Evolutionary conservation across 2,888 invertebrate genomes (phyloP).

Genomic region (Nomada hirtipes): DNA sequence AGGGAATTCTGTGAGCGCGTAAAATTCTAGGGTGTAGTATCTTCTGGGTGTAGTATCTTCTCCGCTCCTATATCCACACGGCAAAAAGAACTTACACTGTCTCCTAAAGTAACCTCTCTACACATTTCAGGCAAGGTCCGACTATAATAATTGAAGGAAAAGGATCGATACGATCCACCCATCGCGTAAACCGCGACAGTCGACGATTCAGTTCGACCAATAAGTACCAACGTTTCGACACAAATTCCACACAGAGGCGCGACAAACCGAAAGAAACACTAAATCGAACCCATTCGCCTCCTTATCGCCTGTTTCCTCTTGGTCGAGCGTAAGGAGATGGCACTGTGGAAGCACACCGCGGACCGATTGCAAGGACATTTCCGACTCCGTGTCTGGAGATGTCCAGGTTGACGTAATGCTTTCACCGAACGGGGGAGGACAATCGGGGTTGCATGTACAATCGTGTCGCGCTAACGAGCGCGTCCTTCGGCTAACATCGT

Average conservation of each 20-base stretch:
- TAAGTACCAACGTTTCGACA: not conserved
- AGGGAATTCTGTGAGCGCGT: slow-evolving; percentile 9
- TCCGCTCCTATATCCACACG: too few relatives aligned
- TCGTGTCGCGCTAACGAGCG: slow-evolving; percentile 49
- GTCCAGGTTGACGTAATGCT: slow-evolving; percentile 42
- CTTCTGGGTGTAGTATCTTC: too few relatives aligned
- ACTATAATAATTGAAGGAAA: too few relatives aligned
- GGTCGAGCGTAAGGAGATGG: slow-evolving; percentile 44
- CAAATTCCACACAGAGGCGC: not conserved
- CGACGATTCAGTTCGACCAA: not conserved
- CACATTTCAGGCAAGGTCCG: too few relatives aligned
- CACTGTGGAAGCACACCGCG: not conserved
- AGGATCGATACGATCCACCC: too few relatives aligned
- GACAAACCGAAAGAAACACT: not conserved
- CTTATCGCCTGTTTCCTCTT: slow-evolving; percentile 48
- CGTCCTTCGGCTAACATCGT: slow-evolving; percentile 51
- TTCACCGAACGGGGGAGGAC: slow-evolving; percentile 20
- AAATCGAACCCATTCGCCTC: slow-evolving; percentile 26
- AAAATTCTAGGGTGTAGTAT: slow-evolving; percentile 18
- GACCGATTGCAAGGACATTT: slow-evolving; percentile 9
- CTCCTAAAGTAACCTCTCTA: too few relatives aligned
- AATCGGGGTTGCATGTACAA: slow-evolving; percentile 39
- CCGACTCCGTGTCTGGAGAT: slow-evolving; percentile 24
- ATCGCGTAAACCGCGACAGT: too few relatives aligned
- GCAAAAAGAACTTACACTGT: not conserved